phyloP scores from a whole-genome alignment of 53 echinoderm and acorn worm genomes.

The Pentamera pediparva region DNA sequence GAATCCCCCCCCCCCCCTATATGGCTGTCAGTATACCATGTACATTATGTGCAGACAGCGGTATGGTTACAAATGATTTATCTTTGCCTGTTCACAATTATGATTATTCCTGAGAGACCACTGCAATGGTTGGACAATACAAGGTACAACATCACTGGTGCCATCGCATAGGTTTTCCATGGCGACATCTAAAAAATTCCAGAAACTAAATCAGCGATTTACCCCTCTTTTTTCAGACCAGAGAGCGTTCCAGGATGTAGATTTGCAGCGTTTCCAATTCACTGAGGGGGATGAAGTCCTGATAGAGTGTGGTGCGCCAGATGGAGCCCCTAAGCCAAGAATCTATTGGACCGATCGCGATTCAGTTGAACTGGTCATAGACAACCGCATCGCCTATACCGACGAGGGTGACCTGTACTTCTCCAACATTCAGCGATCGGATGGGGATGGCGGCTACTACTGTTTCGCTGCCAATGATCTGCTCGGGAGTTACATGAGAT shows the following conservation, averaged over 20 bases:
- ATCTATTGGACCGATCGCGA: not conserved
- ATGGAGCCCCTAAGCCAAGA: conserved; percentile 9
- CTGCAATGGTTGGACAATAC: too few relatives aligned
- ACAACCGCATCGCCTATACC: conserved; percentile 1
- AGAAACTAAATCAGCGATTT: not conserved
- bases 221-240: not conserved
- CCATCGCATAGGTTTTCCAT: too few relatives aligned
- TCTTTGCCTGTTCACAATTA: too few relatives aligned
- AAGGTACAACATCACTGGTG: too few relatives aligned
- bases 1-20: not conserved
- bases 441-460: not conserved
- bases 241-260: not conserved
- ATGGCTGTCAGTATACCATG: too few relatives aligned
- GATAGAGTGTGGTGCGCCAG: conserved; percentile 17
- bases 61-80: too few relatives aligned
- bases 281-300: not conserved
- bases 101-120: too few relatives aligned
- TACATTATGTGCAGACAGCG: too few relatives aligned
- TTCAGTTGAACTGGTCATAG: not conserved
- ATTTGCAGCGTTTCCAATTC: not conserved
- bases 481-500: conserved; percentile 14
- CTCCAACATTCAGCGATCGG: not conserved
- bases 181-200: not conserved
- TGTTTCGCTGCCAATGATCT: conserved; percentile 24
- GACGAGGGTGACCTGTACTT: not conserved